phyloP scores from a whole-genome alignment of 2,888 invertebrate genomes.

The Dryadula phaetusa region DNA sequence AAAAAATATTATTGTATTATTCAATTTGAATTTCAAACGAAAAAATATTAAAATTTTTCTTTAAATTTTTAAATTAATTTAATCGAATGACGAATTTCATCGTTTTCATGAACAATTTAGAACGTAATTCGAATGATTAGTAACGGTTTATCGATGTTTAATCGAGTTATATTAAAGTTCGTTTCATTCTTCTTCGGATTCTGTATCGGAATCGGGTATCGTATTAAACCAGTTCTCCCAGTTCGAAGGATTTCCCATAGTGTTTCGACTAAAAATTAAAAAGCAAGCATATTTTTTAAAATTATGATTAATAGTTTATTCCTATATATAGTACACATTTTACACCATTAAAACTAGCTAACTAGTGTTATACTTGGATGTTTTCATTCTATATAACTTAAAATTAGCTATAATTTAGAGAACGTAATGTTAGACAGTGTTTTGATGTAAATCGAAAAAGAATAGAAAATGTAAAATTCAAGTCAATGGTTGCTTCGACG shows the following conservation, averaged over 20 bases:
- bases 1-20: neutral
- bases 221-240: slow-evolving; percentile 86
- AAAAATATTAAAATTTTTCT: neutral
- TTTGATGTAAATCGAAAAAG: too few relatives aligned
- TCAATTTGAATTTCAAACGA: slow-evolving; percentile 9
- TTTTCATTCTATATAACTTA: too few relatives aligned
- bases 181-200: slow-evolving; percentile 72
- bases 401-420: too few relatives aligned
- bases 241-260: slow-evolving; percentile 79
- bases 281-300: too few relatives aligned
- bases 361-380: too few relatives aligned
- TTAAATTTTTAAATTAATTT: neutral
- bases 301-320: too few relatives aligned
- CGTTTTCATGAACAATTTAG: neutral
- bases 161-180: slow-evolving; percentile 20
- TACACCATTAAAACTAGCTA: too few relatives aligned
- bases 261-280: slow-evolving; percentile 63
- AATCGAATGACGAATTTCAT: neutral
- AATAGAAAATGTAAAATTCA: too few relatives aligned
- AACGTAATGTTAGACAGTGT: too few relatives aligned
- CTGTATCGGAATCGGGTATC: slow-evolving; percentile 84
- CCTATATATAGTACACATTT: too few relatives aligned
- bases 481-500: too few relatives aligned
- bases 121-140: slow-evolving; percentile 10
- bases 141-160: slow-evolving; percentile 11